Evolutionary conservation across 2,113 vertebrate genomes (phyloP).

Genomic region (Anoplopoma fimbria): DNA sequence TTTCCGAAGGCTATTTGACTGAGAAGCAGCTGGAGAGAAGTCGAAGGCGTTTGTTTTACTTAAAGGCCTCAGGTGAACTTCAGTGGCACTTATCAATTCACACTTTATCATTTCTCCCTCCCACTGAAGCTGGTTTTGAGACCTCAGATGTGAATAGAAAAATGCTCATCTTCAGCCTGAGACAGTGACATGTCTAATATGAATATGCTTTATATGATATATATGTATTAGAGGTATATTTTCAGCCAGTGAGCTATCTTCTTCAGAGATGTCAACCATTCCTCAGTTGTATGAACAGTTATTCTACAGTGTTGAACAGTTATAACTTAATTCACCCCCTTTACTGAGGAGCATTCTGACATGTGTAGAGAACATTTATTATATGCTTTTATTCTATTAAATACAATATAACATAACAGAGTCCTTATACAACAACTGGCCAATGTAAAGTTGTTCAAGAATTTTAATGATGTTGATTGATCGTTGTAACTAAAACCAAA

Average conservation of each 20-base stretch:
- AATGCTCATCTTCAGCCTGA: constrained; percentile 61
- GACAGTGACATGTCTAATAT: constrained; percentile 68
- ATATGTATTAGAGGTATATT: constrained; percentile 80
- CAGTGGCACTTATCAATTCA: constrained; percentile 68
- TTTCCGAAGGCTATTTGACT: constrained; percentile 59
- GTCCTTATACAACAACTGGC: constrained; percentile 64
- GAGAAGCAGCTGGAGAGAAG: constrained; percentile 36
- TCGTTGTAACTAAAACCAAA: constrained; percentile 84
- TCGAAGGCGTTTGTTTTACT: constrained; percentile 59
- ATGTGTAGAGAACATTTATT: constrained; percentile 67
- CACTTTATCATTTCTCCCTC: constrained; percentile 45
- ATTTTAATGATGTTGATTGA: constrained; percentile 71
- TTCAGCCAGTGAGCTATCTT: constrained; percentile 76
- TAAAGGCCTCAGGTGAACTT: constrained; percentile 79
- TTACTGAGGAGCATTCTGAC: constrained; percentile 65
- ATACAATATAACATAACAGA: constrained; percentile 60
- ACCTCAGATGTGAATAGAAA: constrained; percentile 65
- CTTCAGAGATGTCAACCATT: constrained; percentile 79
- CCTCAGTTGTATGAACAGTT: constrained; percentile 63
- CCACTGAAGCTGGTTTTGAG: constrained; percentile 56
- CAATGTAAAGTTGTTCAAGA: constrained; percentile 63
- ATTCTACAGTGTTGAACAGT: constrained; percentile 41
- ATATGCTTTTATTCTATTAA: constrained; percentile 72
- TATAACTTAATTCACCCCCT: constrained; percentile 52
- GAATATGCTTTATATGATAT: constrained; percentile 77